These are phyloP conservation scores for Trachythela sp. DNA, from an alignment of 64 coral and sea anemone species.

Conservation along the genomic window DNA sequence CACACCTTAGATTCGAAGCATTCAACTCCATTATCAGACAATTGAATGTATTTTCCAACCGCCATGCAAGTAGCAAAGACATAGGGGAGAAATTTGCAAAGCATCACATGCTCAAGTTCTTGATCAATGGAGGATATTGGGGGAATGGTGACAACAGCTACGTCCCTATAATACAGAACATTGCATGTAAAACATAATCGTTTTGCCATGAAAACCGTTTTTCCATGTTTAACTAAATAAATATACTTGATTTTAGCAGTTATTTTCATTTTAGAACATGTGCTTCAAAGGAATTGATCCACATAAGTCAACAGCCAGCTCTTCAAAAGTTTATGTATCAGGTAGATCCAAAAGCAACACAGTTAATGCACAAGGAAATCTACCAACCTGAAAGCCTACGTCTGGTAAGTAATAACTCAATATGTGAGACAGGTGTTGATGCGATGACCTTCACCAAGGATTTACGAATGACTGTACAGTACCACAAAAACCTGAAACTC, in stretches of 20 bases:
- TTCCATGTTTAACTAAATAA: not conserved
- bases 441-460: not conserved
- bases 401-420: too few species aligned
- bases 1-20: not conserved
- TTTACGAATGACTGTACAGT: too few species aligned
- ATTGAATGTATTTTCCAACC: not conserved
- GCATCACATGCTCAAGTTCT: not conserved
- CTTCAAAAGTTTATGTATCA: not conserved
- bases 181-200: too few species aligned
- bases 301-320: not conserved
- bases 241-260: not conserved
- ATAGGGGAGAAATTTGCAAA: not conserved
- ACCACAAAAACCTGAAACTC: too few species aligned
- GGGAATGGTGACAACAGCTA: not conserved
- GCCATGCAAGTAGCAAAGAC: not conserved
- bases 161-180: too few species aligned
- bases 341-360: not conserved
- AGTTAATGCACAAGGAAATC: too few species aligned
- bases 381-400: too few species aligned
- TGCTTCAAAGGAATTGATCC: not conserved
- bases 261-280: not conserved
- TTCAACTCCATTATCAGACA: not conserved
- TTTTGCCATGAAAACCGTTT: too few species aligned
- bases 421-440: too few species aligned
- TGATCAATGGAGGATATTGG: not conserved